Percentiles rank a stretch among this genome's conserved stretches.
phyloP scores from a whole-genome alignment of 2,888 invertebrate species.

The Ctena decussata region DNA sequence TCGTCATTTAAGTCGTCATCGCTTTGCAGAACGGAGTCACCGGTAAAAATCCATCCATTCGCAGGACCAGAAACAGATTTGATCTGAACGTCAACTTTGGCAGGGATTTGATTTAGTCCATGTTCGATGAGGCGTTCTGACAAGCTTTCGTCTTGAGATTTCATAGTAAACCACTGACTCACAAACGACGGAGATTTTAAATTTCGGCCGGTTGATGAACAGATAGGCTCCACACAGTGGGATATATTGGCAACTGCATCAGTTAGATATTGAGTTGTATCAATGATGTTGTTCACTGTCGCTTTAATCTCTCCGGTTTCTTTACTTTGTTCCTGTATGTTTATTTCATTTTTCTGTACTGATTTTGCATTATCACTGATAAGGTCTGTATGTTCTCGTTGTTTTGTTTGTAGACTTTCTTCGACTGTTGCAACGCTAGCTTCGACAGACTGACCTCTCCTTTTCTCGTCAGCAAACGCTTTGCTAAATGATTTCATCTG shows the following conservation, averaged over 20 bases:
- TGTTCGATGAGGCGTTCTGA: slow-evolving; percentile 17
- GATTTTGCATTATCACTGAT: not conserved
- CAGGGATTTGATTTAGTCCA: slow-evolving; percentile 34
- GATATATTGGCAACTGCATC: not conserved
- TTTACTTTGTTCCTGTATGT: not conserved
- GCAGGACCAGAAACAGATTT: slow-evolving; percentile 32
- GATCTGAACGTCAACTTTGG: slow-evolving; percentile 53
- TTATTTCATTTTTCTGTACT: not conserved
- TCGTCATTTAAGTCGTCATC: slow-evolving; percentile 29
- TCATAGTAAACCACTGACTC: slow-evolving; percentile 48
- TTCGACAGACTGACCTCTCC: not conserved
- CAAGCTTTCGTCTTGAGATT: slow-evolving; percentile 19
- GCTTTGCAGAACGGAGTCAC: slow-evolving; percentile 36
- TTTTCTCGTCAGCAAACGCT: not conserved
- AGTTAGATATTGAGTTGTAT: not conserved
- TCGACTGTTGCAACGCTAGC: not conserved
- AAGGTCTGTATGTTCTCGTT: not conserved
- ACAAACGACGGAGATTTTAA: slow-evolving; percentile 31
- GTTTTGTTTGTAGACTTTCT: not conserved
- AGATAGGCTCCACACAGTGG: not conserved
- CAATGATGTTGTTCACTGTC: not conserved
- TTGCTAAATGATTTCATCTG: not conserved
- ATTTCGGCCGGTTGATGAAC: not conserved
- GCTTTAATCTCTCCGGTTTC: not conserved
- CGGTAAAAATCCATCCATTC: slow-evolving; percentile 45